Evolutionary conservation across 2,888 invertebrate genomes (phyloP), one percentile per base, ranked within the genome.

Genomic region (Ophion ellenae): DNA sequence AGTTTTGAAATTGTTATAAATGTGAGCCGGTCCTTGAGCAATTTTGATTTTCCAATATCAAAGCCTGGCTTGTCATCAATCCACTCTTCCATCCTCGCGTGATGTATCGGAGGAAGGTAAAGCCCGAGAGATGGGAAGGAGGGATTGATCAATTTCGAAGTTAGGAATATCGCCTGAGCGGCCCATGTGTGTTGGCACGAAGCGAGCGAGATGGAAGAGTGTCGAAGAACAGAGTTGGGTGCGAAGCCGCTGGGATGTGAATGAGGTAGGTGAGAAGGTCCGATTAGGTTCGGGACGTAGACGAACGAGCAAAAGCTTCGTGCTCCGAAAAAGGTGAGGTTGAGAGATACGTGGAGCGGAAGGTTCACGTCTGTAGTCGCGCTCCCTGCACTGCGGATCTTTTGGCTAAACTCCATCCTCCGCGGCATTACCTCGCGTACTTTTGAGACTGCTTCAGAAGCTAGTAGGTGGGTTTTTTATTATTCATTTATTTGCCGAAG

Each of bases 221-320:
- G 53, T 53, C 36, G 59, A 77, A 59, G 73, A 71, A 7, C 0
- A 59, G 53, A 36, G 10, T n/a, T 14, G 28, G 17, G 17, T 32
- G 45, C 9, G 47, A 53, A 70, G 28, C 2, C 17, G 5, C 28
- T 2, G 24, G 17, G 40, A 69, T 24, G 20, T 69, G n/a, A 32
- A 45, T 45, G n/a, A 59, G 73, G 57, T 57, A 69, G 73, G 61
- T 53, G 75, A 69, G 57, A 69, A 84, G 70, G 82, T 69, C 69
- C 86, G 87, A 88, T 88, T 87, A 87, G 84, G 83, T 87, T 87
- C 77, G 76, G 67, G 83, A 80, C 76, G 85, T 83, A 77, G 82
- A 73, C 76, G 76, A 76, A 80, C 73, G 76, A 83, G 79, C 79
- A 85, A 85, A 83, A 76, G 75, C 82, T 85, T 32, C 67, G 66